phyloP scores from a whole-genome alignment of 2,797 vertebrate genomes.

The Benthosema pterotum region DNA sequence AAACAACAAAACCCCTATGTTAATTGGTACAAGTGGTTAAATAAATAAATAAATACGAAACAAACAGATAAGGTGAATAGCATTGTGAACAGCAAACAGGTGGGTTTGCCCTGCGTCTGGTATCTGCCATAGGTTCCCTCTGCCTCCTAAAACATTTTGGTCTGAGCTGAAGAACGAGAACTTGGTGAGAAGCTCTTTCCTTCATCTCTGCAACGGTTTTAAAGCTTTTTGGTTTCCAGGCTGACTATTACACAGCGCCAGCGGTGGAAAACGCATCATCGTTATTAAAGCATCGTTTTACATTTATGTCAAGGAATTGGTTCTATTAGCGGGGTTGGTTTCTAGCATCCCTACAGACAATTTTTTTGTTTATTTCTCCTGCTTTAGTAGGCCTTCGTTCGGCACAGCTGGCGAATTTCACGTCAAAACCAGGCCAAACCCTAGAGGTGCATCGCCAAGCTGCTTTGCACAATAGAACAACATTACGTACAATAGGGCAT shows the following conservation, averaged over 20 bases:
- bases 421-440: not conserved
- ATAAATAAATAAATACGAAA: slow-evolving; percentile 45
- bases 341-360: slow-evolving; percentile 63
- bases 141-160: slow-evolving; percentile 37
- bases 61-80: not conserved
- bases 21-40: no score
- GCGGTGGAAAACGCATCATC: slow-evolving; percentile 38
- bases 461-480: no score
- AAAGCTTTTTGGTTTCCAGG: slow-evolving; percentile 74
- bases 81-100: no score
- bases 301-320: slow-evolving; percentile 51
- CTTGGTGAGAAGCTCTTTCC: slow-evolving; percentile 6
- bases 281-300: slow-evolving; percentile 71
- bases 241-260: slow-evolving; percentile 43
- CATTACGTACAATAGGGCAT: no score
- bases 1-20: no score
- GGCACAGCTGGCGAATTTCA: slow-evolving; percentile 33
- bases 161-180: slow-evolving; percentile 28
- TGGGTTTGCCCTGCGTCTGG: no score
- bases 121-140: not conserved
- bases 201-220: slow-evolving; percentile 47
- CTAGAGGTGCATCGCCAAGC: no score
- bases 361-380: slow-evolving; percentile 34
- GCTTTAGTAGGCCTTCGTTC: slow-evolving; percentile 46
- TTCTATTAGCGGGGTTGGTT: slow-evolving; percentile 60